Percentiles rank a stretch among this genome's conserved stretches.
Evolutionary conservation across 1,140 invertebrate species (phyloP).

Genomic region (Vanessa atalanta): DNA sequence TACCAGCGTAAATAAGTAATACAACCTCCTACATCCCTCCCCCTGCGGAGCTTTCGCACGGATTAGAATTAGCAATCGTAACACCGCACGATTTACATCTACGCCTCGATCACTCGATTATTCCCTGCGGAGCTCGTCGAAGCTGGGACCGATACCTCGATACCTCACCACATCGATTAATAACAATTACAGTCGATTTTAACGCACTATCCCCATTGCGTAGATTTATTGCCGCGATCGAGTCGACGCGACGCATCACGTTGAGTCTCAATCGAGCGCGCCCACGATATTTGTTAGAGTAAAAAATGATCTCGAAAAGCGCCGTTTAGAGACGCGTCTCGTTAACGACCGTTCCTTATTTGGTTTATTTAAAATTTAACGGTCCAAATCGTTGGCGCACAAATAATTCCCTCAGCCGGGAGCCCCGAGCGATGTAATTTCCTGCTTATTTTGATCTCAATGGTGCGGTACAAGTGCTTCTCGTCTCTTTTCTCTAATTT

Average conservation of each 20-base stretch:
- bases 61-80: constrained; percentile 68
- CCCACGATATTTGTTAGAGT: constrained; percentile 4
- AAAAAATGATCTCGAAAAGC: constrained; percentile 41
- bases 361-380: constrained; percentile 75
- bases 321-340: constrained; percentile 55
- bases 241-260: constrained; percentile 4
- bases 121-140: constrained; percentile 1
- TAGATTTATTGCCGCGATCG: constrained; percentile 7
- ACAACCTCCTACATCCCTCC: constrained; percentile 41
- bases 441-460: constrained; percentile 80
- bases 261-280: constrained; percentile 11
- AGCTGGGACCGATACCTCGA: constrained; percentile 7
- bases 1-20: constrained; percentile 68
- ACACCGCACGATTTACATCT: constrained; percentile 35
- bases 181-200: constrained; percentile 1
- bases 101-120: constrained; percentile 28
- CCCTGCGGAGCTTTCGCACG: constrained; percentile 44
- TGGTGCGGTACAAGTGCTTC: constrained; percentile 78
- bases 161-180: constrained; percentile 18
- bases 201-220: constrained; percentile 4
- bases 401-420: constrained; percentile 66
- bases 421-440: constrained; percentile 73
- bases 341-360: constrained; percentile 67
- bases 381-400: constrained; percentile 72
- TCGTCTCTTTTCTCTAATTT: constrained; percentile 78